Evolutionary conservation across 2,113 vertebrate species (phyloP), one percentile per base, ranked within the genome.

Genomic region (Mungos mungo): DNA sequence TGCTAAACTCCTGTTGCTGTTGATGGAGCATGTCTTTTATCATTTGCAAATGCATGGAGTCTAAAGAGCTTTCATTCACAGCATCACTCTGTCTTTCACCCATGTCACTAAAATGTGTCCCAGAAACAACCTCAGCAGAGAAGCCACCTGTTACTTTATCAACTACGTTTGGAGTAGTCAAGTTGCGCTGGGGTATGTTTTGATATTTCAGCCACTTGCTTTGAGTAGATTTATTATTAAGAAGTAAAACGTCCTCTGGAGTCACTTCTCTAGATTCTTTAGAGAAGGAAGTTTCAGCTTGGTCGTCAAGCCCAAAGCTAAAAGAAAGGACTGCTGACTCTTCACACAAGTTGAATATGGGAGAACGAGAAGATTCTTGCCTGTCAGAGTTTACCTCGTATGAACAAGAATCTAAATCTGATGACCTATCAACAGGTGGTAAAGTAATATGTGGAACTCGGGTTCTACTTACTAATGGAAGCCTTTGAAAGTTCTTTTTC

Each of bases 191-290:
- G 89, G 85, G 31, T 1, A 11, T 87, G 89, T 93, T 98, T 94
- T 99, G 98, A 66, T 99, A 99, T 95, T 99, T 99, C 50, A 98
- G 94, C 99, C 99, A 99, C 97, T 99, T 99, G 98, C 99, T 99
- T n/a, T 94, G 97, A 41, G 95, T 41, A 93, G 95, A 21, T 25
- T 7, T 29, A 6, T 83, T 68, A 84, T 71, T 10, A 29, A 97
- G 85, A 38, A 1, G 14, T 14, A 86, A 66, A 41, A 63, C 54
- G 19, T 83, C 71, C 63, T 38, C 69, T 93, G 79, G 95, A 94
- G 76, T 5, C 0, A 54, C 65, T 95, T 97, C 97, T 0, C 0
- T 63, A 47, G 13, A 14, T 2, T 94, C 96, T 80, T 76, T 94
- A 90, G 80, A 90, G 87, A 93, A 84, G 35, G 83, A 96, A 65